Evolutionary conservation across 2,113 vertebrate species (phyloP).

Genomic region (Bubo scandiacus): DNA sequence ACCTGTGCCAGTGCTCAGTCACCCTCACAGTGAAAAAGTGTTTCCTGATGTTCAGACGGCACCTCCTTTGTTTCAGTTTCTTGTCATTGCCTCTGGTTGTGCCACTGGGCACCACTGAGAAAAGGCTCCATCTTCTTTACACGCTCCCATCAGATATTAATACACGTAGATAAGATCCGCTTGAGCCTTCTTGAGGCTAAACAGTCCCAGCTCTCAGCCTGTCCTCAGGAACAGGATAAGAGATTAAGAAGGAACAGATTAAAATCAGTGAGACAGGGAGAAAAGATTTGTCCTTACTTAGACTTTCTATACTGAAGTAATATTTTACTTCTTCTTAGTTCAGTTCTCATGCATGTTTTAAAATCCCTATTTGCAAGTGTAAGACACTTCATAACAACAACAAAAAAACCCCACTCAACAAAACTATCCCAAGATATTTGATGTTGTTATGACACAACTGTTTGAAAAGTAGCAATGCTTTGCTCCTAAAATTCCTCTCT

Average conservation of each 20-base stretch:
- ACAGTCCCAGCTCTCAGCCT: background rate
- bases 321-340: background rate
- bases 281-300: background rate
- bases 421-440: background rate
- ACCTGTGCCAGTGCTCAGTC: fast-evolving
- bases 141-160: background rate
- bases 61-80: background rate
- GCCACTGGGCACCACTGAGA: background rate
- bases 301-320: background rate
- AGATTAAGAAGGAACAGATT: background rate
- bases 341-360: background rate
- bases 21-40: background rate
- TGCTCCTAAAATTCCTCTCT: background rate
- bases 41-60: background rate
- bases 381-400: background rate
- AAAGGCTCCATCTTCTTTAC: background rate
- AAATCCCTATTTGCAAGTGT: background rate
- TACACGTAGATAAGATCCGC: background rate
- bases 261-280: background rate
- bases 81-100: background rate
- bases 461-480: background rate
- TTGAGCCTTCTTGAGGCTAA: background rate
- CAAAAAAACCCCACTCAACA: background rate
- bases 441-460: background rate
- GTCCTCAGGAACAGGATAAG: background rate